These are phyloP conservation scores for Pseudomyrmex gracilis DNA, from an alignment of 1,140 invertebrate species.

Conservation along the genomic window DNA sequence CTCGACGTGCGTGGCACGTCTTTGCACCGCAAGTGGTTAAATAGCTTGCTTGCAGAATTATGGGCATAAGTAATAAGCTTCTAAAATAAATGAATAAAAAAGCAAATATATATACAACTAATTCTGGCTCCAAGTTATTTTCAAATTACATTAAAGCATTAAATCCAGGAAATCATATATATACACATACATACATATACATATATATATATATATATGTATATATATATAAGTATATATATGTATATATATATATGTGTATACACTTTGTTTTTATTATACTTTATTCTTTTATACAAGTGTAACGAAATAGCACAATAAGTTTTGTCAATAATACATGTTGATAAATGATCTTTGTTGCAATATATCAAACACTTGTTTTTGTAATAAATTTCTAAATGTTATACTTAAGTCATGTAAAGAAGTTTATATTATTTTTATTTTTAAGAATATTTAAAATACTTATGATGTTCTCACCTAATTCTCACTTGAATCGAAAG, in stretches of 20 bases:
- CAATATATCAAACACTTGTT: slow-evolving; percentile 14
- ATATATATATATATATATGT: no score
- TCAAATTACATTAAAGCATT: not conserved
- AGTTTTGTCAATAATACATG: slow-evolving; percentile 21
- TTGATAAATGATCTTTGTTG: slow-evolving; percentile 7
- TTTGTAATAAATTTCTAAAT: slow-evolving; percentile 34
- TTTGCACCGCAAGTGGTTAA: no score
- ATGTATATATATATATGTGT: no score
- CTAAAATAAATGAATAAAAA: not conserved
- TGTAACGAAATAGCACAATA: slow-evolving; percentile 13
- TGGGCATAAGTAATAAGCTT: slow-evolving; percentile 3
- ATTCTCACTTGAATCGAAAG: no score
- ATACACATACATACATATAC: no score
- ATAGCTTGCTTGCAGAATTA: not conserved
- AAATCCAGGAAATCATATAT: not conserved
- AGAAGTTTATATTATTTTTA: not conserved
- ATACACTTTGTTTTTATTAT: not conserved
- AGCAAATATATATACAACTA: not conserved
- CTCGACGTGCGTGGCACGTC: no score
- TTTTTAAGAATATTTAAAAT: no score
- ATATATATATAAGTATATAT: no score
- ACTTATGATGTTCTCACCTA: no score
- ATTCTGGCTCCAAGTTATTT: slow-evolving; percentile 7
- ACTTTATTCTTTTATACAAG: slow-evolving; percentile 19
- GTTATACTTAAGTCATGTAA: not conserved